Percentiles rank a stretch among this genome's conserved stretches.
phyloP scores from a whole-genome alignment of 2,797 vertebrate genomes.

The Pteronotus mesoamericanus region DNA sequence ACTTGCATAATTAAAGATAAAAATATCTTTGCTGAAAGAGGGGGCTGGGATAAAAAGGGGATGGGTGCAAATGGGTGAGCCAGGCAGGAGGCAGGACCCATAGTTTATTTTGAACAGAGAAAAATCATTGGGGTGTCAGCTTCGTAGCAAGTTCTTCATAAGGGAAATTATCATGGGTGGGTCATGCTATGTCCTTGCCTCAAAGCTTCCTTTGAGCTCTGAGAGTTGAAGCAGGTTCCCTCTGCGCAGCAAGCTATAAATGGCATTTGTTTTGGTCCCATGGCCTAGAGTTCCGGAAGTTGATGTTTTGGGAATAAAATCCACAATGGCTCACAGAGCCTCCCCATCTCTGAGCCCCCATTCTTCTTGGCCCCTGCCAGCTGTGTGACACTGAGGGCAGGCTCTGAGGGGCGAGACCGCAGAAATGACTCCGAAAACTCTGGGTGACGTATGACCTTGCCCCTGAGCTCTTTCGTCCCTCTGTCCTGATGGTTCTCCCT shows the following conservation, averaged over 20 bases:
- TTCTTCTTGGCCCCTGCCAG: not conserved
- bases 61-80: not conserved
- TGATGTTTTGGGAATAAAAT: not conserved
- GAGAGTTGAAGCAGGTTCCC: not conserved
- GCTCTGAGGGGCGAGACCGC: not conserved
- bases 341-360: not conserved
- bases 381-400: rapidly evolving
- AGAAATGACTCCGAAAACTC: not conserved
- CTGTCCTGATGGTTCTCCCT: not conserved
- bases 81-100: not conserved
- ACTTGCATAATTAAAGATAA: slow-evolving; percentile 42
- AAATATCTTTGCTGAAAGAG: not conserved
- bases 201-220: not conserved
- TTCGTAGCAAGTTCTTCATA: not conserved
- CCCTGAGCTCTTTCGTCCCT: not conserved
- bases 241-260: not conserved
- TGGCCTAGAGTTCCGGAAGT: not conserved
- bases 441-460: not conserved
- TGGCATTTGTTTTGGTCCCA: not conserved
- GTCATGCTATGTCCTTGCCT: not conserved
- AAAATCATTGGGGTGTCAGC: not conserved
- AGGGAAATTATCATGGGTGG: not conserved
- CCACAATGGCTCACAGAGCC: not conserved
- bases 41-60: not conserved
- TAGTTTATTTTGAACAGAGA: not conserved